Base-by-base conservation (phyloP, 2,888 invertebrate species). In the Amphipyra berbera region DNA sequence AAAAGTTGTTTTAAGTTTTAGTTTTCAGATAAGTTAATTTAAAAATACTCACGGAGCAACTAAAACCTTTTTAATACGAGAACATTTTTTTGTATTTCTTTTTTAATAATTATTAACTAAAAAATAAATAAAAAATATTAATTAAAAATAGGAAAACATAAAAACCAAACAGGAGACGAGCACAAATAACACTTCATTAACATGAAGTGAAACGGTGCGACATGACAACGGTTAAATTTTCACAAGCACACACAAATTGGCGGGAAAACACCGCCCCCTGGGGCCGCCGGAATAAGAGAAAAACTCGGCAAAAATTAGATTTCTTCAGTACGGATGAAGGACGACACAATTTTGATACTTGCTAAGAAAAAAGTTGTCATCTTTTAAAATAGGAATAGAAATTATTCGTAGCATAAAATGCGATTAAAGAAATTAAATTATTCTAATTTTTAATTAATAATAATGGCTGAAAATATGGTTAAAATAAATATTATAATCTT, bases 261-360 rank as follows among this genome's bases (percentile, higher is more conserved):
- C 90, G 86, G 87, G 88, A 91, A 89, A 87, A 86, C 88, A 85
- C 82, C 88, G 84, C 84, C 84, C 90, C 79, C 84, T 77, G 61
- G 87, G 84, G 85, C 75, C 80, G 58, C 64, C 73, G 85, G 84
- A 91, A 88, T 91, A 89, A 89, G 88, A 90, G 93, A 94, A 94
- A 94, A 94, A 94, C 90, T 90, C 86, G 79, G 69, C 89, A 94
- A 95, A 93, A 94, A 94, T 93, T 93, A 92, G 91, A 94, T 94
- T 94, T 92, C 89, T 91, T 86, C 86, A 78, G 78, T 73, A 71
- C 65, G 58, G 50, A 75, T 81, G 63, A 56, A 37, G 66, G 84
- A 80, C 54, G 45, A 7, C 7, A 1, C 1, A 30, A 42, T 84
- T 69, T 91, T 92, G 93, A 88, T 88, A 90, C 89, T 91, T 88